phyloP scores from a whole-genome alignment of 92 coral and sea anemone species.

The Heliopora coerulea region DNA sequence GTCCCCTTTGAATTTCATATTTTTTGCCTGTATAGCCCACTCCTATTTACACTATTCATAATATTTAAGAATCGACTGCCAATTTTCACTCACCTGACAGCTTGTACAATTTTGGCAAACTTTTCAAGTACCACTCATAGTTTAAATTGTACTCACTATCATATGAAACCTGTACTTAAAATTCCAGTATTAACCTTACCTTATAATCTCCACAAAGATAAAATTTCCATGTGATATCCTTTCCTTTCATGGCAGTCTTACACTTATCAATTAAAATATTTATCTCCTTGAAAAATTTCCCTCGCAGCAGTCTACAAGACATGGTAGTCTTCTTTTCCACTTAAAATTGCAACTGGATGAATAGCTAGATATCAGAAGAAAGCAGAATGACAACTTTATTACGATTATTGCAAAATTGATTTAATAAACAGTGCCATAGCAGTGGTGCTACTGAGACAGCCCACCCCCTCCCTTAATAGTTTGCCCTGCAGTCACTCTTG shows the following conservation, averaged over 20 bases:
- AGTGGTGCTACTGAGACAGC: too few species aligned
- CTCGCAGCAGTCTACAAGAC: constrained; percentile 17
- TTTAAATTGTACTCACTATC: not conserved
- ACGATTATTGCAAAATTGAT: not conserved
- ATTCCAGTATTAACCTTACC: not conserved
- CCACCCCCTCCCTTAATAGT: too few species aligned
- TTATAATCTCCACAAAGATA: constrained; percentile 24
- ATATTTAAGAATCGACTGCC: too few species aligned
- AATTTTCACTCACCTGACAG: too few species aligned
- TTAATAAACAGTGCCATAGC: not conserved
- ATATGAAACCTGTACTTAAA: not conserved
- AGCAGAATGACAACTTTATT: not conserved
- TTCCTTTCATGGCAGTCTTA: constrained; percentile 1
- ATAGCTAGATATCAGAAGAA: constrained; percentile 5
- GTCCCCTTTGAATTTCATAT: too few species aligned
- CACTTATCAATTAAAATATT: not conserved
- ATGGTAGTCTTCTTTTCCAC: constrained; percentile 11
- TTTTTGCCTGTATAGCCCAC: too few species aligned
- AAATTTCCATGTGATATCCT: constrained; percentile 6
- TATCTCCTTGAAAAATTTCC: not conserved
- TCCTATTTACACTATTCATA: too few species aligned
- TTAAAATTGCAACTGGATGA: constrained; percentile 25
- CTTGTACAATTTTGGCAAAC: not conserved
- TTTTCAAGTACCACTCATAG: constrained; percentile 1
- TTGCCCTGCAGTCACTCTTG: too few species aligned